These are phyloP conservation scores for Pogonus chalceus DNA, from an alignment of 1,140 invertebrate genomes.

Conservation along the genomic window DNA sequence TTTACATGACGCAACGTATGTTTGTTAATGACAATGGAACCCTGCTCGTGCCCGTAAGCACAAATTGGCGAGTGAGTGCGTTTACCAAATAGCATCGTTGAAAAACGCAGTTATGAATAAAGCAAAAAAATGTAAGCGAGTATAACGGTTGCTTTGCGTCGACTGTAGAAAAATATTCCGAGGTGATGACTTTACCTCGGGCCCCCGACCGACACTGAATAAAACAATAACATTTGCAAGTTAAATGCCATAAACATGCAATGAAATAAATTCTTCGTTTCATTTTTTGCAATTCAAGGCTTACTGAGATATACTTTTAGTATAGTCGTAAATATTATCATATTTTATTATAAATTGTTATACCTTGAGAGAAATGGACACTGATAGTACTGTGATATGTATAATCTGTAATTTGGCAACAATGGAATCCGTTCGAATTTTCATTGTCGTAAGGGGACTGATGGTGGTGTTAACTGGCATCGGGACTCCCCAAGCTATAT, in stretches of 20 bases:
- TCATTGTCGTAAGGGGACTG: background rate
- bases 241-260: constrained; percentile 35
- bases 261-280: constrained; percentile 35
- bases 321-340: no score
- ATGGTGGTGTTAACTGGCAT: background rate
- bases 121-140: no score
- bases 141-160: no score
- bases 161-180: constrained; percentile 36
- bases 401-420: no score
- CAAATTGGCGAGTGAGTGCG: background rate
- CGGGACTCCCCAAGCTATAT: background rate
- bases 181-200: constrained; percentile 35
- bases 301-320: no score
- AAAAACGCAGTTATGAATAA: no score
- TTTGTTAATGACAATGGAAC: background rate
- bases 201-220: constrained; percentile 26
- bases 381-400: no score
- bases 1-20: background rate
- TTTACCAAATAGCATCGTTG: no score
- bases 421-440: constrained; percentile 2
- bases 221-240: constrained; percentile 38
- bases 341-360: no score
- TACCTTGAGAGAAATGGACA: no score
- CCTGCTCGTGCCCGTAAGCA: background rate
- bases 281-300: no score